Evolutionary conservation across 2,797 vertebrate genomes (phyloP).

Genomic region (Pangasius krempfi): DNA sequence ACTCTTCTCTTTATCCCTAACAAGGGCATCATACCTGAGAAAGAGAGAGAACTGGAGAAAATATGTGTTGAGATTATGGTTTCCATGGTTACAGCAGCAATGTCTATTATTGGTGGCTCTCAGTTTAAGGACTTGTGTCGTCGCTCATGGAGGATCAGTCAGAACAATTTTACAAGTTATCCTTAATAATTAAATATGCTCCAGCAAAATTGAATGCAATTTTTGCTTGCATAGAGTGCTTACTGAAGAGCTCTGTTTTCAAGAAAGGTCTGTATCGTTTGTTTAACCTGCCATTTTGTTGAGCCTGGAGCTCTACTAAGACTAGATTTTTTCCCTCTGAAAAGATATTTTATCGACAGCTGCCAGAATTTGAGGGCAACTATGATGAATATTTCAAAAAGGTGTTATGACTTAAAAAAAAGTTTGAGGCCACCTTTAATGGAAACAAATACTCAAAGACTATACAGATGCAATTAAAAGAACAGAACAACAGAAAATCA

Average conservation of each 20-base stretch:
- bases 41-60: neutral
- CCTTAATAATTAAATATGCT: neutral
- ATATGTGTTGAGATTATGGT: neutral
- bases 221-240: neutral
- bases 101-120: neutral
- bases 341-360: neutral
- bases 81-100: conserved; percentile 19
- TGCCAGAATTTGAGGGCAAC: neutral
- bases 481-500: neutral
- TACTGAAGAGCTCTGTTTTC: neutral
- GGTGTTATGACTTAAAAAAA: neutral
- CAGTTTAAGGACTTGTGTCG: neutral
- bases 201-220: neutral
- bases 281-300: neutral
- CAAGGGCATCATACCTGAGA: conserved; percentile 9
- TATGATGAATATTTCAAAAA: neutral
- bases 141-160: neutral
- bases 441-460: neutral
- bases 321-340: neutral
- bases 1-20: conserved; percentile 8
- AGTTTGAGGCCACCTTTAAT: neutral
- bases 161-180: neutral
- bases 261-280: too few relatives aligned
- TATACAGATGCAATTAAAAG: neutral
- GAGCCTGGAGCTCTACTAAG: neutral